Base-by-base conservation (phyloP, 1,140 invertebrate species). In the Cyclargus thomasi region DNA sequence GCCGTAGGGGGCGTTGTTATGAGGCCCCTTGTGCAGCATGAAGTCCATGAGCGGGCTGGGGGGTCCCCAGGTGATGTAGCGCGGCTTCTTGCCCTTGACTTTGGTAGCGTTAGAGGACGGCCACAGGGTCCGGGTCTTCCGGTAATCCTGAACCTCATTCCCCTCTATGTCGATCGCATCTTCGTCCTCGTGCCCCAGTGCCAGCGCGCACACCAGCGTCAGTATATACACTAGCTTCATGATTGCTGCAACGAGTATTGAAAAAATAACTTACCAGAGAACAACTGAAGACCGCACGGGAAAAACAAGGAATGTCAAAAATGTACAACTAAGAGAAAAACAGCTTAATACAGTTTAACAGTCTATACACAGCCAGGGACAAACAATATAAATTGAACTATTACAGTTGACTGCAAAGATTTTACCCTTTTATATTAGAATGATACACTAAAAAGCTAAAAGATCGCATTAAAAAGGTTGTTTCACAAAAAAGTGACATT, bases 21-120 rank as follows among this genome's bases (percentile, higher is more conserved):
- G 57, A n/a, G 80, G 63, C 14, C 82, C 67, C 6, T 78, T 81
- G 64, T 85, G 79, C 77, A 85, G 79, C 78, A 90, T 81, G 72
- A 86, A 79, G 20, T 90, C 83, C 5, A 85, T 76, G 16, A 88
- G 77, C 1, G 81, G 81, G 70, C 64, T 87, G 81, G 18, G 76
- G 75, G 64, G 82, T 77, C 74, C 75, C 70, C 63, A n/a, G 79
- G 72, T 21, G 78, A 86, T 4, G 81, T 74, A 35, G 73, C 75
- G 53, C 39, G 10, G 53, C 29, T 57, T 65, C 62, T 59, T 66
- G 1, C 18, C 20, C 53, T 20, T 23, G 20, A 14, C 16, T 14
- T 6, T 18, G 18, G 29, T 1, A 1, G 21, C 17, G 23, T 21
- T 20, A 39, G 84, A 81, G 74, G 80, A 82, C 0, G 84, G 81